Base-by-base conservation (phyloP, 2,888 invertebrate species). In the Noctua janthe region DNA sequence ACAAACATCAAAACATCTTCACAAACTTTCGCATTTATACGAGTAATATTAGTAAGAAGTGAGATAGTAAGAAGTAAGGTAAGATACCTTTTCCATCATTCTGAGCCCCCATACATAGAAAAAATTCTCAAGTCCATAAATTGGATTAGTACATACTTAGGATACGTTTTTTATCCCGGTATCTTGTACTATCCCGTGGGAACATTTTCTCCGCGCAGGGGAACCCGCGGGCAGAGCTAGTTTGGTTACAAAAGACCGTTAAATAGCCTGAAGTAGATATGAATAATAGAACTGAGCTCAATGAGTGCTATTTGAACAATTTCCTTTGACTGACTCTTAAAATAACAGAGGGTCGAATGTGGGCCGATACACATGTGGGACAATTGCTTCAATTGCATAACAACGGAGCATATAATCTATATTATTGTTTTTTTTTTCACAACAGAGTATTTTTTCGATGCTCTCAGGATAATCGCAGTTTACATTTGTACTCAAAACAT, bases 301-400 rank as follows among this genome's bases (percentile, higher is more conserved):
- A 80, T 84, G 49, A 74, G 51, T 23, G 73, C 71, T 81, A 74
- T 81, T 71, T 85, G 43, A 81, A 81, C 83, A 64, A 84, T 85
- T 84, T 84, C 81, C 84, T 84, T 84, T 81, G 81, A 73, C 64
- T 64, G 20, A 10, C 29, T 81, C 62, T 74, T 81, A 74, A 76
- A 81, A 74, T 81, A 74, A 71, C 76, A 74, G 70, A 77, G 85
- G 74, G 76, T 74, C 77, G 62, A 74, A 81, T 84, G 85, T 84
- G 77, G 85, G 84, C 49, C n/a, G 85, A 71, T 71, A 67, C 64
- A 47, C n/a, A 17, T 62, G 85, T 56, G 66, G 59, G 76, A 77
- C 73, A 77, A 81, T 85, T 81, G 81, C 56, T 81, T 74, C 84
- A 85, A 84, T 85, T 85, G 85, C 74, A 51, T 62, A 71, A 71